Evolutionary conservation across 2,888 invertebrate species (phyloP).

Genomic region (Drosophila lutescens): DNA sequence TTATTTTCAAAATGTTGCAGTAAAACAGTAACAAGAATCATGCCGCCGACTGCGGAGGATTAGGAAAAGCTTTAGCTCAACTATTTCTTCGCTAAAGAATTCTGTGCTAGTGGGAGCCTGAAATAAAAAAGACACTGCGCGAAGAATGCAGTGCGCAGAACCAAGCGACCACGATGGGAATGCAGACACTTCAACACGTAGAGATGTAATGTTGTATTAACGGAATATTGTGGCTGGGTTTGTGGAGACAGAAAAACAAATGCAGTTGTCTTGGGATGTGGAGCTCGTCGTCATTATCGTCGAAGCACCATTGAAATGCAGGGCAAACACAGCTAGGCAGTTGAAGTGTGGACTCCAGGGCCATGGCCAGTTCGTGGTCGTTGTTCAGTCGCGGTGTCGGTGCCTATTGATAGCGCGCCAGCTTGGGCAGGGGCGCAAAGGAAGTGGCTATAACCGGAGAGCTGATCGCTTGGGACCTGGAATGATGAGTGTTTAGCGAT

Average conservation of each 20-base stretch:
- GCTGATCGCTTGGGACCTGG: constrained; percentile 46
- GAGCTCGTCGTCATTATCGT: constrained; percentile 18
- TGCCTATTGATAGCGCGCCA: constrained; percentile 70
- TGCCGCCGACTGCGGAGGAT: constrained; percentile 14
- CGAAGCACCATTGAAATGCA: constrained; percentile 47
- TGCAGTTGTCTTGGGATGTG: constrained; percentile 62
- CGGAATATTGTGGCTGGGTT: constrained; percentile 19
- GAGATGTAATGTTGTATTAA: constrained; percentile 44
- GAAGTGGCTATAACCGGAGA: constrained; percentile 38
- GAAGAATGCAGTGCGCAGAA: constrained; percentile 1
- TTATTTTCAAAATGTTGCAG: constrained; percentile 22
- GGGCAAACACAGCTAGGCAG: constrained; percentile 36
- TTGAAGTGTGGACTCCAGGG: constrained; percentile 30
- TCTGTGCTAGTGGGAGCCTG: constrained; percentile 1
- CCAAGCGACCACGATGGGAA: constrained; percentile 22
- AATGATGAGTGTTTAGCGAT: background rate
- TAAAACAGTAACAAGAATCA: constrained; percentile 17
- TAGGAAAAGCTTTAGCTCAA: constrained; percentile 1
- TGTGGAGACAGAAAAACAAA: constrained; percentile 53
- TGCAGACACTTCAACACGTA: constrained; percentile 23
- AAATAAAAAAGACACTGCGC: constrained; percentile 1
- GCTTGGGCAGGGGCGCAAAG: constrained; percentile 72
- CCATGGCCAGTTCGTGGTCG: constrained; percentile 27
- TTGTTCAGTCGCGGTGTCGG: constrained; percentile 8
- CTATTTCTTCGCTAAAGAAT: background rate